Evolutionary conservation across 2,797 vertebrate species (phyloP), one percentile per base, ranked within the genome.

Genomic region (Gobio occitaniae): DNA sequence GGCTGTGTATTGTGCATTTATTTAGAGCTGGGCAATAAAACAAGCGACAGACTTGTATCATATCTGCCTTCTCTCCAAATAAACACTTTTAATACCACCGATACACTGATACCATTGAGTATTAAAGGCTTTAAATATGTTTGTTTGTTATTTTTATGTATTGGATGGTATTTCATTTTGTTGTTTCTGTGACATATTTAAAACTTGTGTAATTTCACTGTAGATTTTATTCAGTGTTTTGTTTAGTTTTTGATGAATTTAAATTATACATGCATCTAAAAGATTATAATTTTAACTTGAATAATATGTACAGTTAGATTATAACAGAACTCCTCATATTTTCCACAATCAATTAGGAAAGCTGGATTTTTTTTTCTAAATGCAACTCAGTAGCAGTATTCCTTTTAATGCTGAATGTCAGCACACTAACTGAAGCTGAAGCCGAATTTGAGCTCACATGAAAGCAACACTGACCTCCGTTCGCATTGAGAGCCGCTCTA

Each of bases 401-500:
- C n/a, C 52, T 81, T 52, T 56, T 59, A 56, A 71, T 12, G 36
- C 21, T 4, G 21, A 84, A 68, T 65, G 63, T 48, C 82, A 83
- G 29, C 3, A 5, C 47, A 52, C 13, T 54, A 74, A 32, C 13
- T 38, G 48, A 54, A 81, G 66, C 61, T 50, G 47, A 80, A 80
- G 48, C 79, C 56, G 36, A 70, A 74, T 83, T 50, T 21, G 56
- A 52, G 81, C 41, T 16, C 70, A 83, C 70, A 83, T 83, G 61
- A 76, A 84, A 77, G 48, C 63, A 59, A 50, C 74, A 63, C 72
- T 77, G 79, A 84, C 82, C 61, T 77, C 72, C 48, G 82, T 77
- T 77, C 52, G 41, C 12, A 76, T 77, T 19, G 36, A 65, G 47
- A 66, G 61, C 72, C n/a, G 82, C 44, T 84, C 38, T 80, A 87